Base-by-base conservation (phyloP, 2,888 invertebrate species). In the Hirtodrosophila cameraria region DNA sequence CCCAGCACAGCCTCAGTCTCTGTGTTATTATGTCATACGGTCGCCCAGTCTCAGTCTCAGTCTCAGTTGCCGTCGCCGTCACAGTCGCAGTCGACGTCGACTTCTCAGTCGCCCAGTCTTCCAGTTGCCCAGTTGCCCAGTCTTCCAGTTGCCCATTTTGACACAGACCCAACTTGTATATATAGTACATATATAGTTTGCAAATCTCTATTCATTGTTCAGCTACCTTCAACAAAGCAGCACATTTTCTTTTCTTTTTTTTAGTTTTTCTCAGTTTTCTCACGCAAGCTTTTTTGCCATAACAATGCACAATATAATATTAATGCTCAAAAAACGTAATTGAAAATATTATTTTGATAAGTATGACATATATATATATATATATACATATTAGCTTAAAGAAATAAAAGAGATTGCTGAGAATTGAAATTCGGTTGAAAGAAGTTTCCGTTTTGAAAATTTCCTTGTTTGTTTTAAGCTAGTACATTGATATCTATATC, bases 1-100 rank as follows among this genome's bases (percentile, higher is more conserved):
- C 8, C 3, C 42, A n/a, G 1, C 9, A 2, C 11, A 13, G n/a
- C n/a, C n/a, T n/a, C 18, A 27, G n/a, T 8, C 43, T 48, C 36
- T 66, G 66, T 70, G 76, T 77, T 65, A 76, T 76, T 76, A 76
- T 76, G 76, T 76, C 77, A 77, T 73, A 69, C 63, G 77, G 76
- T 73, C 66, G 62, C 46, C 7, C 28, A 35, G 18, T 20, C 25
- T 13, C 49, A 31, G 28, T 42, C 20, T 12, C 52, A 52, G 38
- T 33, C 18, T 13, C 45, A 58, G 52, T 39, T 13, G 5, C 16
- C 38, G 35, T 39, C 25, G n/a, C 49, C 28, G 28, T 42, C 20
- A n/a, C 52, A 52, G 38, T 33, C 18, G 12, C 45, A 58, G 52
- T 39, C 11, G 5, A 16, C 38, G 35, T 39, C n/a, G n/a, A n/a